Evolutionary conservation across 2,113 vertebrate genomes (phyloP).

Genomic region (Odontophorus gujanensis): DNA sequence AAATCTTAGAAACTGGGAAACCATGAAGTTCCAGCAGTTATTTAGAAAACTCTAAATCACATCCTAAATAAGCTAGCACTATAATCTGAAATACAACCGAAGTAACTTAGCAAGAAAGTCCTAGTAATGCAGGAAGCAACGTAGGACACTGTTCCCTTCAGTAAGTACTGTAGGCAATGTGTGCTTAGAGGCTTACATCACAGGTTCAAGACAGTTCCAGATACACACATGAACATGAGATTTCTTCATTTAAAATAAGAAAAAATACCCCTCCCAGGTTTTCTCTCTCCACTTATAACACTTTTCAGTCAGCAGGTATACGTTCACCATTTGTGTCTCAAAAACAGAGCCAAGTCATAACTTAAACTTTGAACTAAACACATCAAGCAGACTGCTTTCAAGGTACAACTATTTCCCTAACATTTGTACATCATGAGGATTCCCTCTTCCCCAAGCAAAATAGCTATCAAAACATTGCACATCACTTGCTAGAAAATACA

Average conservation of each 20-base stretch:
- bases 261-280: neutral
- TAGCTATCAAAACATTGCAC: neutral
- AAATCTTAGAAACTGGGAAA: neutral
- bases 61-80: neutral
- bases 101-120: neutral
- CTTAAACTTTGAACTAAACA: neutral
- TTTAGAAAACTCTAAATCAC: neutral
- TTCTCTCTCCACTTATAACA: neutral
- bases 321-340: neutral
- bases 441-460: neutral
- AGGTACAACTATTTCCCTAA: neutral
- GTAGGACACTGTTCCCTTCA: neutral
- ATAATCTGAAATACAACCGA: neutral
- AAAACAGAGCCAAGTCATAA: neutral
- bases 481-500: neutral
- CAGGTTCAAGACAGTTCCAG: neutral
- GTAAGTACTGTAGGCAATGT: neutral
- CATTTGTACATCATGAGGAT: neutral
- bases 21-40: neutral
- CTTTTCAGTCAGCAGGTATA: neutral
- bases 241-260: neutral
- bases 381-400: neutral
- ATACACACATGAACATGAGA: neutral
- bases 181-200: neutral
- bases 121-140: neutral